phyloP scores from a whole-genome alignment of 2,888 invertebrate genomes.

The Timandra comae region DNA sequence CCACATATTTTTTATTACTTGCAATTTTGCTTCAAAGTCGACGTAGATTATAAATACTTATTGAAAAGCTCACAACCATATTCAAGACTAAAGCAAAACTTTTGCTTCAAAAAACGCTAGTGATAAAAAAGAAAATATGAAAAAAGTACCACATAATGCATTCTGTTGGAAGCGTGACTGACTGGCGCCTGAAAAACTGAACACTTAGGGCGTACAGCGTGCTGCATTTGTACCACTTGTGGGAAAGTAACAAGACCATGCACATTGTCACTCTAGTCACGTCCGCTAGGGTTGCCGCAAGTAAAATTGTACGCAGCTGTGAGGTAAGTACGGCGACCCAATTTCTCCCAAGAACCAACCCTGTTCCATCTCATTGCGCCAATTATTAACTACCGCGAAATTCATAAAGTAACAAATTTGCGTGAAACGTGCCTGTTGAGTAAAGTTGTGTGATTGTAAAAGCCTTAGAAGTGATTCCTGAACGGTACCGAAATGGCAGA shows the following conservation, averaged over 20 bases:
- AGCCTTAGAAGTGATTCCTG: constrained; percentile 1
- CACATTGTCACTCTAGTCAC: constrained; percentile 47
- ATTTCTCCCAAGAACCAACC: constrained; percentile 37
- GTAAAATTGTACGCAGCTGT: constrained; percentile 61
- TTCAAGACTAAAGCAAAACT: too few relatives aligned
- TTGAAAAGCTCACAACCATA: too few relatives aligned
- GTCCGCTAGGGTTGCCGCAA: constrained; percentile 40
- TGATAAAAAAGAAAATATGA: too few relatives aligned
- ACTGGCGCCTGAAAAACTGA: constrained; percentile 11
- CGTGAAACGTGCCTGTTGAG: constrained; percentile 7
- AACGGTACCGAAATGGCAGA: too few relatives aligned
- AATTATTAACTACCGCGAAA: constrained; percentile 24
- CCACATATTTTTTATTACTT: too few relatives aligned
- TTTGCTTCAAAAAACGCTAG: too few relatives aligned
- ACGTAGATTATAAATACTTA: too few relatives aligned
- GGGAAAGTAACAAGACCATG: constrained; percentile 34
- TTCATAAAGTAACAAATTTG: constrained; percentile 21
- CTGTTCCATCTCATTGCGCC: constrained; percentile 27
- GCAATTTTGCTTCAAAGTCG: too few relatives aligned
- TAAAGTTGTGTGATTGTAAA: constrained; percentile 4
- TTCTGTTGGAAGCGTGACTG: constrained; percentile 11
- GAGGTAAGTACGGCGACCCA: constrained; percentile 29
- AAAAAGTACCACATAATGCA: constrained; percentile 14
- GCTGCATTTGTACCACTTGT: constrained; percentile 33
- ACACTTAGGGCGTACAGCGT: constrained; percentile 29